Conservation (phyloP, 2,113 vertebrate species). For the Semicossyphus pulcher region DNA sequence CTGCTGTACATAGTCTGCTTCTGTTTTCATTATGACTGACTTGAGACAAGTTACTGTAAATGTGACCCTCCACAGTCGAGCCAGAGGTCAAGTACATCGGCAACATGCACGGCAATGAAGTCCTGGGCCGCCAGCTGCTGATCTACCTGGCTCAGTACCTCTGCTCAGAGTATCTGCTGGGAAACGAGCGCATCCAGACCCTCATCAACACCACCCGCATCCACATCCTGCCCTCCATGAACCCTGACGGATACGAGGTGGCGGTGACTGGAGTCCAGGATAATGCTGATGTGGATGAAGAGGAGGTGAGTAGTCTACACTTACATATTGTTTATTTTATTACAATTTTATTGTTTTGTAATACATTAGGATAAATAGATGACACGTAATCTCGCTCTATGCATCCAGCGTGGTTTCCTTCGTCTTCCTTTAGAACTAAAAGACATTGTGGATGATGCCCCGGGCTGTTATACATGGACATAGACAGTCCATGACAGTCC, state of each 20-base stretch:
- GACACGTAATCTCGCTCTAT: too few species aligned
- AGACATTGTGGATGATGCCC: too few species aligned
- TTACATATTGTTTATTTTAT: too few species aligned
- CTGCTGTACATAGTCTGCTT: neutral
- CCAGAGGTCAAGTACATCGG: conserved; percentile 94
- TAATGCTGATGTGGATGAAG: conserved; percentile 49
- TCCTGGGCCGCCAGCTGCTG: conserved; percentile 90
- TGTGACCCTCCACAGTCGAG: conserved; percentile 85
- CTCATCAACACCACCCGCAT: conserved; percentile 93
- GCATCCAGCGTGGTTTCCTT: too few species aligned
- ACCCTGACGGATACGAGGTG: conserved; percentile 94
- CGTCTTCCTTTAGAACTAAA: too few species aligned
- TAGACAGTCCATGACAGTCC: too few species aligned
- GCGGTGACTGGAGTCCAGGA: conserved; percentile 85
- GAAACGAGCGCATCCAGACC: conserved; percentile 87
- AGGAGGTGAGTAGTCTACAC: conserved; percentile 77
- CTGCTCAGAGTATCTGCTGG: conserved; percentile 91
- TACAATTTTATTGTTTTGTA: neutral
- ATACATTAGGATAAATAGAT: too few species aligned
- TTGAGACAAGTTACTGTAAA: neutral
- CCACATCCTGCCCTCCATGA: conserved; percentile 95
- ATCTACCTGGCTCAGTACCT: conserved; percentile 92
- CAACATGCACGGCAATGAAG: conserved; percentile 97
- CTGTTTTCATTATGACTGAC: neutral
- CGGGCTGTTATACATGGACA: too few species aligned